Evolutionary conservation across 2,797 vertebrate species (phyloP).

Genomic region (Bradypus variegatus): DNA sequence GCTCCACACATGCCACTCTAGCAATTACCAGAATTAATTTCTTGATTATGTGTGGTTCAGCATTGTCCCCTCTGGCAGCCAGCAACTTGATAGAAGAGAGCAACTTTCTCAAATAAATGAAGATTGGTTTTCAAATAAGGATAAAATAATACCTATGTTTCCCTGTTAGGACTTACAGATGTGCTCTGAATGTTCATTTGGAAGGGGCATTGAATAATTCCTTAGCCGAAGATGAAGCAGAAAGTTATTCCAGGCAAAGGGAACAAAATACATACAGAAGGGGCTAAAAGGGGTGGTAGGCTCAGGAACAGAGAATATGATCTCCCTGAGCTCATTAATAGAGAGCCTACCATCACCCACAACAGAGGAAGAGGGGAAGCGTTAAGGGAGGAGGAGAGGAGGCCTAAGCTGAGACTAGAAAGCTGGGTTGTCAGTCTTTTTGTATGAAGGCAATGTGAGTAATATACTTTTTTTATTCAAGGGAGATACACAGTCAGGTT

Average conservation of each 20-base stretch:
- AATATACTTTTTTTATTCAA: neutral
- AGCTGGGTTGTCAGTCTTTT: neutral
- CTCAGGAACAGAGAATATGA: neutral
- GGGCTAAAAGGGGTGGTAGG: neutral
- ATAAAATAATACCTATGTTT: neutral
- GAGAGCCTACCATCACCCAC: neutral
- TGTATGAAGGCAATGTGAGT: neutral
- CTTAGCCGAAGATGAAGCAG: neutral
- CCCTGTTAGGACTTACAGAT: neutral
- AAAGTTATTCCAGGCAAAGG: neutral
- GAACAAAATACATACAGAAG: neutral
- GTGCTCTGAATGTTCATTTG: neutral
- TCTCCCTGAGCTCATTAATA: neutral
- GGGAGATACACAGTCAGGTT: neutral
- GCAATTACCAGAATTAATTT: neutral
- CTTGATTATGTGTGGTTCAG: neutral
- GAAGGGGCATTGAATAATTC: neutral
- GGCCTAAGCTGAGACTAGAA: neutral
- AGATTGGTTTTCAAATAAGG: neutral
- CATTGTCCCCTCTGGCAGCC: neutral
- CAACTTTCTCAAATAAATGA: neutral
- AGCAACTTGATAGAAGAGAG: neutral
- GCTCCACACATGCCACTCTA: neutral
- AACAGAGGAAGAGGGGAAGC: neutral
- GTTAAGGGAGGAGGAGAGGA: neutral